Evolutionary conservation across 1,140 invertebrate genomes (phyloP), one percentile per base, ranked within the genome.

Genomic region (Ylistrum balloti): DNA sequence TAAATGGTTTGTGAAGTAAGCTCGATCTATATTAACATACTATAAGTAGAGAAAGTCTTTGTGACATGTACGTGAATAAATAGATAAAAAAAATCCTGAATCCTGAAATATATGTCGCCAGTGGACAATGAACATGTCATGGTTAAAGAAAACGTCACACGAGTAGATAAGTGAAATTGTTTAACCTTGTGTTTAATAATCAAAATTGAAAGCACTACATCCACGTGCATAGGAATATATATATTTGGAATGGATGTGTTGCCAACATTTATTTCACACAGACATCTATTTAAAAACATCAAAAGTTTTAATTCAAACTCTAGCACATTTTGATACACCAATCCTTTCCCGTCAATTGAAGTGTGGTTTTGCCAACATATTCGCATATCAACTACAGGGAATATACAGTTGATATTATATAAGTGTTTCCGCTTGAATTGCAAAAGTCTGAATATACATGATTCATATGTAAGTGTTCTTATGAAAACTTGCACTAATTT

Each of bases 401-500:
- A 74, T 74, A 48, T 48, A 74, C 17, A 17, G 22, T 74, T 74
- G 15, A 74, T 74, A 74, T 74, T 74, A n/a, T 11, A 7, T 28
- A 74, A 74, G 56, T 74, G 28, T 74, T 74, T 74, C 56, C 56
- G 56, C 17, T 74, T 28, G 41, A 28, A 74, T 74, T 74, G n/a
- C 56, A 74, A 28, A 74, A 74, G 22, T 28, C 22, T 74, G 56
- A 74, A 28, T 7, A n/a, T 74, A 5, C 28, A 74, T 74, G n/a
- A 74, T 74, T 74, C 22, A 28, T 74, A 3, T 74, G 56, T n/a
- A 74, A 74, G 56, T 74, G 56, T 74, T 74, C 5, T 9, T 22
- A 74, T 74, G 20, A 74, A 48, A 74, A 74, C 56, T 28, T 74
- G 56, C 56, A 74, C 56, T 74, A 74, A 74, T 74, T n/a, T 28